Evolutionary conservation across 30 jellyfish, hydroid and myxozoan genomes (phyloP).

Genomic region (Aurelia sp.): DNA sequence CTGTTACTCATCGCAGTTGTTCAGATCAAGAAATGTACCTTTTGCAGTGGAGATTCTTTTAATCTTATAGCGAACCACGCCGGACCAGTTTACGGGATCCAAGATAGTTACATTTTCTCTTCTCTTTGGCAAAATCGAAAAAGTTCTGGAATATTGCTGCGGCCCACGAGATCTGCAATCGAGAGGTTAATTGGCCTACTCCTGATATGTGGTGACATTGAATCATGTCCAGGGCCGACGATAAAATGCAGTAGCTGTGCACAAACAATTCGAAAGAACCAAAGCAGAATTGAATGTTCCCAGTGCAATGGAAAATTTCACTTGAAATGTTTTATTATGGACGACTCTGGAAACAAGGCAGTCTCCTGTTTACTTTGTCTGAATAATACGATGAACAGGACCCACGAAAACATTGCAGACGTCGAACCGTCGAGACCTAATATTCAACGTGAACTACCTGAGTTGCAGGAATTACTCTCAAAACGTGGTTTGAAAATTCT

Average conservation of each 20-base stretch:
- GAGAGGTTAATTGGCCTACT: slow-evolving; percentile 33
- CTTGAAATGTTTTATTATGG: slow-evolving; percentile 4
- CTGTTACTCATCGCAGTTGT: slow-evolving; percentile 16
- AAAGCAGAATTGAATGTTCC: slow-evolving; percentile 16
- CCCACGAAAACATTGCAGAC: slow-evolving; percentile 35
- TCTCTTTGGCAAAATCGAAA: slow-evolving; percentile 17
- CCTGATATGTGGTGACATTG: slow-evolving; percentile 13
- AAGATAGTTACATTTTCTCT: slow-evolving; percentile 14
- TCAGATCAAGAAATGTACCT: slow-evolving; percentile 10
- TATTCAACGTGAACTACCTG: slow-evolving; percentile 26
- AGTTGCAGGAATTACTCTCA: slow-evolving; percentile 22
- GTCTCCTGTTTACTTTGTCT: slow-evolving; percentile 7
- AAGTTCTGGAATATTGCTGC: slow-evolving; percentile 14
- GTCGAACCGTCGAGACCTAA: slow-evolving; percentile 17
- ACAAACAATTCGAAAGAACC: neutral
- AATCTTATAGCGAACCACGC: slow-evolving; percentile 16
- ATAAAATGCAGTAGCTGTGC: slow-evolving; percentile 26
- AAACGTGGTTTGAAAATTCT: slow-evolving; percentile 18
- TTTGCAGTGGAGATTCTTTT: slow-evolving; percentile 26
- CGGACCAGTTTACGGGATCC: slow-evolving; percentile 7
- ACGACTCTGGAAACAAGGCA: slow-evolving; percentile 14
- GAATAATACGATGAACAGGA: slow-evolving; percentile 8
- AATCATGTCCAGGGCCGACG: slow-evolving; percentile 14
- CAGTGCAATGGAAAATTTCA: slow-evolving; percentile 23
- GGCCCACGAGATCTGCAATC: slow-evolving; percentile 17